phyloP scores from a whole-genome alignment of 2,888 invertebrate genomes.

The Drosophila algonquin region DNA sequence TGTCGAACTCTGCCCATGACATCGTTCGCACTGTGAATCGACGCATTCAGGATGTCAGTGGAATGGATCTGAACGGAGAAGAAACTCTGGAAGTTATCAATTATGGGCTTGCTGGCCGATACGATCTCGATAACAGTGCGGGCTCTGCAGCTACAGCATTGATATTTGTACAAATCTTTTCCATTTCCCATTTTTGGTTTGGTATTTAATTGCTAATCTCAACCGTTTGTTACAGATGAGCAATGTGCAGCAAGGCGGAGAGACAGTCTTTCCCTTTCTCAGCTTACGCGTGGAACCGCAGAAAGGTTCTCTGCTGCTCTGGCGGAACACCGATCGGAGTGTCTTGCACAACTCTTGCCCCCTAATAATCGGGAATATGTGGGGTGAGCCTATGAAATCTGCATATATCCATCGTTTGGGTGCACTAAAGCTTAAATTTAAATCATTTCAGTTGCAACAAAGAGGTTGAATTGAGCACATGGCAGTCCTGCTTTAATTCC shows the following conservation, averaged over 20 bases:
- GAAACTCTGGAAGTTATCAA: slow-evolving; percentile 21
- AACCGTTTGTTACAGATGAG: slow-evolving; percentile 9
- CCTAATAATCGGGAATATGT: slow-evolving; percentile 24
- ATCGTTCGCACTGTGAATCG: slow-evolving; percentile 15
- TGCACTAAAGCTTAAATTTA: not conserved
- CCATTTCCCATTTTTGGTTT: not conserved
- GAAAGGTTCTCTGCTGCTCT: slow-evolving; percentile 26
- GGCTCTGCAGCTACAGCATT: slow-evolving; percentile 6
- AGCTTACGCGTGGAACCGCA: slow-evolving; percentile 4
- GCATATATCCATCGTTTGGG: not conserved
- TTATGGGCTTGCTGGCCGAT: slow-evolving; percentile 26
- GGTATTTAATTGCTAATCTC: not conserved
- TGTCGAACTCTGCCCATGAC: not conserved
- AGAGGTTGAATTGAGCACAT: slow-evolving; percentile 9
- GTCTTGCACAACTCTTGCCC: slow-evolving; percentile 27
- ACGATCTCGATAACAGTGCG: slow-evolving; percentile 10
- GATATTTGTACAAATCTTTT: slow-evolving; percentile 22
- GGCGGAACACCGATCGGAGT: not conserved
- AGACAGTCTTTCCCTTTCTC: slow-evolving; percentile 24
- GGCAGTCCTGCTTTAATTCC: too few species aligned
- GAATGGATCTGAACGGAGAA: not conserved
- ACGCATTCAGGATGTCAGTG: slow-evolving; percentile 17
- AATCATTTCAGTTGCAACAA: slow-evolving; percentile 17
- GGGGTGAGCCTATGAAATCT: slow-evolving; percentile 19
- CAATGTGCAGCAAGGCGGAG: slow-evolving; percentile 22